Conservation (phyloP, 2,797 vertebrate species). For the Sebastes minor region DNA sequence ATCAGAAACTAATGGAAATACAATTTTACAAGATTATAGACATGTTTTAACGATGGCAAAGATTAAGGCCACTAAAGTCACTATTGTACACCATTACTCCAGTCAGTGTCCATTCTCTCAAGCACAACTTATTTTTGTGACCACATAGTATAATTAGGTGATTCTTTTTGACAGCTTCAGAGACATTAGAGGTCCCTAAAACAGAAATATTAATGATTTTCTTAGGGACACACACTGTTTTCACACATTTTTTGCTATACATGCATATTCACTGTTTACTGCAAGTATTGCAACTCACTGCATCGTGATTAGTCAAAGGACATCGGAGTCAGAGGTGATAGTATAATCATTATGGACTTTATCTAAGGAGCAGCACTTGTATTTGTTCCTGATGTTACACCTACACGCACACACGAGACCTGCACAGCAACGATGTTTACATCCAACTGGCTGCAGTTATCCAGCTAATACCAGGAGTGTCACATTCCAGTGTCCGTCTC, state of each 20-base stretch:
- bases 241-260: neutral
- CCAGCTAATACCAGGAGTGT: constrained; percentile 61
- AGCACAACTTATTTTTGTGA: neutral
- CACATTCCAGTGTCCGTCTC: constrained; percentile 72
- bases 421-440: constrained; percentile 47
- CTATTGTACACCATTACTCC: neutral
- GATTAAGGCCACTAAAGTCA: neutral
- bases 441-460: constrained; percentile 39
- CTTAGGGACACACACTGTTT: neutral
- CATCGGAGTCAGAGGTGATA: constrained; percentile 8
- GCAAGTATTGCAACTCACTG: neutral
- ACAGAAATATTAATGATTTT: neutral
- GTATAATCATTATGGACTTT: neutral
- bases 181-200: neutral
- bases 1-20: neutral
- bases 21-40: neutral
- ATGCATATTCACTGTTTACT: neutral
- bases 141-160: neutral
- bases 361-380: neutral
- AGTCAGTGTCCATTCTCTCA: neutral
- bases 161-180: neutral
- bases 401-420: constrained; percentile 13
- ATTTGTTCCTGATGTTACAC: constrained; percentile 12
- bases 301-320: neutral
- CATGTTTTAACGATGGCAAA: neutral